Evolutionary conservation across 2,797 vertebrate species (phyloP), one percentile per base, ranked within the genome.

Genomic region (Kryptolebias ocellatus): DNA sequence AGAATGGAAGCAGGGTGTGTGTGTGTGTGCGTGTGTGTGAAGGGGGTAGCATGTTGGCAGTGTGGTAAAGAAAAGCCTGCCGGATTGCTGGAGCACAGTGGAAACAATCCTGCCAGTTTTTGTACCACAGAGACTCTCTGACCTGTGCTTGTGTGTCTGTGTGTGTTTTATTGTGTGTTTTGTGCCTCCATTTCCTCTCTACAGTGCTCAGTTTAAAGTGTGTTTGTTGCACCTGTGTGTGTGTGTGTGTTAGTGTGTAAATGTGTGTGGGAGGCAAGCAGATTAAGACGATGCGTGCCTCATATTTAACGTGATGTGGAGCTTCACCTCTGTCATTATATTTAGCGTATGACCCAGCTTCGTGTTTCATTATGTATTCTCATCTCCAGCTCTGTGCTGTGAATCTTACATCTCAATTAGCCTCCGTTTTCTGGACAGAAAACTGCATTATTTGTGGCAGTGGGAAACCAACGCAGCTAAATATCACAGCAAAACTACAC

Each of bases 61-160:
- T 70, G 85, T 74, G 80, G 87, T 89, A 92, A 90, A 90, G 88
- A 85, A 84, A 91, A 87, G 87, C 86, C 85, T 90, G 84, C 87
- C 85, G 86, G 85, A 89, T 89, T 83, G 89, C 78, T 91, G 87
- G 85, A 90, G 87, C 88, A 76, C 83, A 83, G 79, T 76, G 72
- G 76, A 87, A 84, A 63, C 78, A 90, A 75, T 80, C 74, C 83
- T 92, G 90, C 91, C 90, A 92, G 91, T 87, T 90, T 83, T 71
- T 80, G 73, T 55, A 74, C 89, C 88, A 87, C 79, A 61, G 87
- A 89, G 91, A 90, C 87, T 85, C 70, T 84, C 83, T 91, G 87
- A 92, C 89, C 84, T 81, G 76, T 37, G 59, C 68, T 71, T 86
- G 72, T 54, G 37, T 64, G 15, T 54, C 34, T 14, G 56, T 60